phyloP scores from a whole-genome alignment of 1,140 invertebrate species.

The Ruditapes philippinarum region DNA sequence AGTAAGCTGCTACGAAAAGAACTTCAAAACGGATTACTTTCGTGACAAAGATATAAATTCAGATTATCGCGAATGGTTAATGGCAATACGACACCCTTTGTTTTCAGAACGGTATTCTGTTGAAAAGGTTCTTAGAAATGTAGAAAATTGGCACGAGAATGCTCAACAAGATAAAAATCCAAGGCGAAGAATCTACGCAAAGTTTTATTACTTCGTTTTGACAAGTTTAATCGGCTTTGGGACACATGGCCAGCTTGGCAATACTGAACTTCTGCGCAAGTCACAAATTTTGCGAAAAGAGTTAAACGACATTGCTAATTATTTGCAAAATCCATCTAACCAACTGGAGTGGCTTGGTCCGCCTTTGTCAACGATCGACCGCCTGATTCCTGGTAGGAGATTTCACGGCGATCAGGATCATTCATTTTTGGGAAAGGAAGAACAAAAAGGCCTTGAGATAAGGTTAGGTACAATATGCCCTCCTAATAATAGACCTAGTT shows the following conservation, averaged over 20 bases:
- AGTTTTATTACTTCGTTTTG: slow-evolving; percentile 68
- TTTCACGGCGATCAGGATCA: slow-evolving; percentile 49
- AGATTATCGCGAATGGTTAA: slow-evolving; percentile 69
- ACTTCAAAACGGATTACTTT: slow-evolving; percentile 15
- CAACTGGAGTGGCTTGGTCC: slow-evolving; percentile 68
- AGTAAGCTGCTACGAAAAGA: slow-evolving; percentile 64
- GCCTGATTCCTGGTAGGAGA: slow-evolving; percentile 53
- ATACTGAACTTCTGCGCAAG: slow-evolving; percentile 36
- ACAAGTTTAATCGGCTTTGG: slow-evolving; percentile 67
- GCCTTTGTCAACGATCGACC: slow-evolving; percentile 41
- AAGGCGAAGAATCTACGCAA: not conserved
- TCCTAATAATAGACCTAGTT: slow-evolving; percentile 62
- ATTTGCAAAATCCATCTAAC: slow-evolving; percentile 53
- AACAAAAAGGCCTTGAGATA: not conserved
- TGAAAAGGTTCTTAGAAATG: slow-evolving; percentile 41
- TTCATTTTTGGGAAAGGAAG: not conserved
- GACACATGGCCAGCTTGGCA: slow-evolving; percentile 22
- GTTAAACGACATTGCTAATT: slow-evolving; percentile 46
- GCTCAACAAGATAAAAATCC: slow-evolving; percentile 24
- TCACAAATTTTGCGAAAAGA: slow-evolving; percentile 61
- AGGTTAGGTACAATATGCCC: slow-evolving; percentile 66
- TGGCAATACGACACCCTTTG: slow-evolving; percentile 46
- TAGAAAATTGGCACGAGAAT: slow-evolving; percentile 53
- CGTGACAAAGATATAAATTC: slow-evolving; percentile 2
- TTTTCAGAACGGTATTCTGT: not conserved